These are phyloP conservation scores for Xiphophorus maculatus DNA, from an alignment of 2,113 vertebrate genomes.

Conservation along the genomic window DNA sequence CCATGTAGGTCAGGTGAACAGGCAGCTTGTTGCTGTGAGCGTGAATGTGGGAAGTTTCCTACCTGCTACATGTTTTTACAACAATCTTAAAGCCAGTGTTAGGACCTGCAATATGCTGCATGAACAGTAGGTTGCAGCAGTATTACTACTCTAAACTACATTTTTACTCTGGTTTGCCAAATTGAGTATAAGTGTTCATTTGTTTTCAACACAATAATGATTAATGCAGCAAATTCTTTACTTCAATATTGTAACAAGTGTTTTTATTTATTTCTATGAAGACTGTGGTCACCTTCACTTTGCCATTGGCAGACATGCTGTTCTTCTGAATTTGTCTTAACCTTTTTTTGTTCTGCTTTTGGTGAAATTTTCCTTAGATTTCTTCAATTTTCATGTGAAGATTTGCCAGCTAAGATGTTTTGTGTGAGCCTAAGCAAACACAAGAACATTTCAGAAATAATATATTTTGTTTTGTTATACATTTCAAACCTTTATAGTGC, in stretches of 20 bases:
- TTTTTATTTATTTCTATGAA: conserved; percentile 75
- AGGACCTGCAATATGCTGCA: conserved; percentile 41
- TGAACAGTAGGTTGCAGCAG: conserved; percentile 70
- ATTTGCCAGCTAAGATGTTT: conserved; percentile 1
- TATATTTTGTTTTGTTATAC: conserved; percentile 6
- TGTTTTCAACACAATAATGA: conserved; percentile 50
- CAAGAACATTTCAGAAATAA: neutral
- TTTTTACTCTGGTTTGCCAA: conserved; percentile 58
- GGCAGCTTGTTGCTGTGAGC: conserved; percentile 9
- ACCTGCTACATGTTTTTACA: conserved; percentile 17
- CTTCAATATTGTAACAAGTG: conserved; percentile 59
- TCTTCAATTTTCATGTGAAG: neutral
- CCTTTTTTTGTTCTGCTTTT: neutral
- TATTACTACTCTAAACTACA: conserved; percentile 30
- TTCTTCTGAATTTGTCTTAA: conserved; percentile 26
- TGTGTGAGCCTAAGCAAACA: neutral
- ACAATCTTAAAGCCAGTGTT: conserved; percentile 14
- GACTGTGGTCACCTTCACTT: conserved; percentile 43
- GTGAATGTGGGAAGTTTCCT: conserved; percentile 8
- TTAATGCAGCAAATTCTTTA: conserved; percentile 49
- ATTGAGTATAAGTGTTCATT: conserved; percentile 50
- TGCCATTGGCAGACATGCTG: conserved; percentile 10
- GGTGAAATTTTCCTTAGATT: neutral
- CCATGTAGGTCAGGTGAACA: conserved; percentile 20
- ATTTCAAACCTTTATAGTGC: conserved; percentile 39